Evolutionary conservation across 2,888 invertebrate species (phyloP), one percentile per base, ranked within the genome.

Genomic region (Drosophila anceps): DNA sequence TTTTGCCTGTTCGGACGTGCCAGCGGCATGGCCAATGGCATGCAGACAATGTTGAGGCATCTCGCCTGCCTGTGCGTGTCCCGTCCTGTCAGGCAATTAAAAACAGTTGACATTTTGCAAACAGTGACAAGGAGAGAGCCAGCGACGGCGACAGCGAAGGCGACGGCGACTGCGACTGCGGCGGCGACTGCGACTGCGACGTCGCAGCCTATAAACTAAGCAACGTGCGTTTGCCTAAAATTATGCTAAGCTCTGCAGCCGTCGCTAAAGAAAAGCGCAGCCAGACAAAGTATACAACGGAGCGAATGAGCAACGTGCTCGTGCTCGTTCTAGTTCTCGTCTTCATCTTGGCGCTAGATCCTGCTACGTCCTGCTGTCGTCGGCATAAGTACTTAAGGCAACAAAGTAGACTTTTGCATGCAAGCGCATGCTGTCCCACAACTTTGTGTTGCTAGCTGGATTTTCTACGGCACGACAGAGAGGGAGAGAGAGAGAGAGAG

Each of bases 191-290:
- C 69, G 35, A 37, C 62, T 59, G 18, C 53, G 69, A 69, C 69
- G 78, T 57, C 79, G 81, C 81, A 81, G 88, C 87, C 85, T 84
- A 88, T 86, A 88, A 86, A 86, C 88, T 86, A 84, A 86, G 87
- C 88, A 84, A 85, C 84, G 85, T 84, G 85, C 88, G 87, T 82
- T 86, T 86, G 86, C 86, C 86, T 86, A 88, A 86, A 86, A 88
- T 86, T 86, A 86, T 86, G 86, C 86, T 86, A 86, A 86, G 86
- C 87, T 77, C 55, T 63, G 81, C 74, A 78, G 78, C 64, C 73
- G 63, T 66, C 69, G 76, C 79, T 68, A 82, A 81, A 81, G 84
- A 84, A 85, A 77, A 85, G 82, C 81, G 88, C 88, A 81, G 69
- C 63, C 74, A 66, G 74, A 81, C 82, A 73, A 75, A 73, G 82